phyloP scores from a whole-genome alignment of 2,113 vertebrate genomes.

The Euleptes europaea region DNA sequence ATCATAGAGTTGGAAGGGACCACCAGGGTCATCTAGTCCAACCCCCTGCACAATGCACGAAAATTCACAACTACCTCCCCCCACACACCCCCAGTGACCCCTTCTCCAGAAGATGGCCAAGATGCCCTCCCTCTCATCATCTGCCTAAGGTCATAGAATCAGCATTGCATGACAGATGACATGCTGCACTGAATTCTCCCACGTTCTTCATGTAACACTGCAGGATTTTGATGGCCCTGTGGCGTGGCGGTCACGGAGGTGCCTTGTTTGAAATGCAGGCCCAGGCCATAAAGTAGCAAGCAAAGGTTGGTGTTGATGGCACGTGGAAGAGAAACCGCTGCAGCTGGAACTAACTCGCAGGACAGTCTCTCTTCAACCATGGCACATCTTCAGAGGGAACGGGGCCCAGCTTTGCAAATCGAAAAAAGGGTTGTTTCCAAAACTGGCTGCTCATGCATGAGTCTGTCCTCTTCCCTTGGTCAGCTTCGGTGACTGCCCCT shows the following conservation, averaged over 20 bases:
- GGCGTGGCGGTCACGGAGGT: not conserved
- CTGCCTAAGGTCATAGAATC: too few relatives aligned
- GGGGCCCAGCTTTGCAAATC: not conserved
- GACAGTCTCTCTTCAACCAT: conserved; percentile 18
- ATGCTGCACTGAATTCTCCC: conserved; percentile 14
- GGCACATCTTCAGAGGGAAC: not conserved
- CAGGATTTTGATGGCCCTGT: conserved; percentile 21
- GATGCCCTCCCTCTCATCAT: not conserved
- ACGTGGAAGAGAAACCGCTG: conserved; percentile 39
- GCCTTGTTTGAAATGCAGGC: conserved; percentile 55
- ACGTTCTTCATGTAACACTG: conserved; percentile 48
- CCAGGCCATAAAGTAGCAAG: conserved; percentile 22
- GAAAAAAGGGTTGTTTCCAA: rapidly evolving
- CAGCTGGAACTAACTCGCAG: not conserved
- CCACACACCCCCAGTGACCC: too few relatives aligned
- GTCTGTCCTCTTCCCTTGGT: too few relatives aligned
- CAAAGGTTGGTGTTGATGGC: conserved; percentile 28
- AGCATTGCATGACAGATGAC: too few relatives aligned
- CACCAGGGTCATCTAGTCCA: too few relatives aligned
- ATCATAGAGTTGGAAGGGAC: too few relatives aligned
- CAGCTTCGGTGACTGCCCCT: too few relatives aligned
- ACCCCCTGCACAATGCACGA: too few relatives aligned
- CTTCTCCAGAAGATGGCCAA: too few relatives aligned
- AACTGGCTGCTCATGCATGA: too few relatives aligned
- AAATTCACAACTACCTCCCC: too few relatives aligned